Conservation (phyloP, 2,113 vertebrate genomes). For the Rhizomys pruinosus region DNA sequence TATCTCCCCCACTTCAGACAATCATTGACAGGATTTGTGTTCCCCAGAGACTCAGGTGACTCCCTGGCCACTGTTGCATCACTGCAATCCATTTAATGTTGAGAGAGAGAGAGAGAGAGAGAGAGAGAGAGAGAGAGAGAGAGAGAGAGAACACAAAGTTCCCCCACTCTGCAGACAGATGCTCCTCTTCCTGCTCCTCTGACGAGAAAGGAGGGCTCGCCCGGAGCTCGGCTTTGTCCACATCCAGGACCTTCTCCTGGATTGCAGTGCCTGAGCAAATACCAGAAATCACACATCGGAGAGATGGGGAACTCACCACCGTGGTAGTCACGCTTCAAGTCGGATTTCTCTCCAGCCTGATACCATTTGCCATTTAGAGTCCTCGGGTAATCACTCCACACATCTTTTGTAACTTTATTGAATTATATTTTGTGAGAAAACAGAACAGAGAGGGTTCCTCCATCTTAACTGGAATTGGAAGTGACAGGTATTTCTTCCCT, state of each 20-base stretch:
- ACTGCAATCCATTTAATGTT: not conserved
- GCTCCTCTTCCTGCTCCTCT: not conserved
- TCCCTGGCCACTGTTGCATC: not conserved
- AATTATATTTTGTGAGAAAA: not conserved
- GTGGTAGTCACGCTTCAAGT: not conserved
- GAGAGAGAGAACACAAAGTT: not conserved
- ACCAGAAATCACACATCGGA: not conserved
- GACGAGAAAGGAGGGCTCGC: not conserved
- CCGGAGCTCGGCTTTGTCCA: not conserved
- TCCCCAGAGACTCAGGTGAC: not conserved
- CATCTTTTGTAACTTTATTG: not conserved
- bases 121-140: not conserved
- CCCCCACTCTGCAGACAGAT: not conserved
- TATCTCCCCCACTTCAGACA: not conserved
- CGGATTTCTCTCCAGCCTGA: not conserved
- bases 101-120: not conserved
- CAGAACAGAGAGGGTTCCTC: not conserved
- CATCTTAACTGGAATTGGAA: not conserved
- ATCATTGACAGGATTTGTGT: not conserved
- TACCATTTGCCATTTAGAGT: not conserved
- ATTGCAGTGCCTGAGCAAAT: not conserved
- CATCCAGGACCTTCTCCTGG: not conserved
- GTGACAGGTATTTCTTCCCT: not conserved
- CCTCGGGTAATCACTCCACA: not conserved
- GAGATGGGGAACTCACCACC: not conserved